A percentile compares a stretch with the other conserved stretches of the same genome.
Evolutionary conservation across 1,140 invertebrate species (phyloP).

Genomic region (Gryllus bimaculatus): DNA sequence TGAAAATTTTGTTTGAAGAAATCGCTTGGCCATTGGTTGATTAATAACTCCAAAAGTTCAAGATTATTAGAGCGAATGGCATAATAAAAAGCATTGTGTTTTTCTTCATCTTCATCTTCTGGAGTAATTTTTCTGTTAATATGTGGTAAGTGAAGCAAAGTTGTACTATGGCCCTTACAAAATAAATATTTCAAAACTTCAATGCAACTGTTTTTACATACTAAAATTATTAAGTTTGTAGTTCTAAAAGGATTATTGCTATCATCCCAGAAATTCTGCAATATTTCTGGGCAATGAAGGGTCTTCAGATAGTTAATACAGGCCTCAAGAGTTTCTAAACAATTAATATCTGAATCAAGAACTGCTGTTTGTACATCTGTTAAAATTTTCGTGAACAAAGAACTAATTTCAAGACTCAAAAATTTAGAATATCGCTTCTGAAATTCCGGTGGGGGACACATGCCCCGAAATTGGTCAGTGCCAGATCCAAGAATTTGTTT

Average conservation of each 20-base stretch:
- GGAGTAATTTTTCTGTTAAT: not conserved
- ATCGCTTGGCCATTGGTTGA: slow-evolving; percentile 21
- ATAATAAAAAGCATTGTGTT: slow-evolving; percentile 21
- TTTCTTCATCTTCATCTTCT: slow-evolving; percentile 8
- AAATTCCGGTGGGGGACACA: no score
- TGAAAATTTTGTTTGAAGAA: slow-evolving; percentile 13
- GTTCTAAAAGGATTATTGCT: not conserved
- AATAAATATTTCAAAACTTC: not conserved
- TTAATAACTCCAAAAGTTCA: slow-evolving; percentile 17
- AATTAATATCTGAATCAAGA: no score
- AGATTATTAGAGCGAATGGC: slow-evolving; percentile 16
- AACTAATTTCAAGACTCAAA: no score
- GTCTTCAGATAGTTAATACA: no score
- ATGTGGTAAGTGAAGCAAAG: not conserved
- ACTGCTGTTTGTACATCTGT: no score
- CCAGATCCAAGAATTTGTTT: no score
- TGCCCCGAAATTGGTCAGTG: no score
- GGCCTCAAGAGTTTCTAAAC: no score
- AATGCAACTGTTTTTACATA: not conserved
- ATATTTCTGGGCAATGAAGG: not conserved
- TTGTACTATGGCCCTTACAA: not conserved
- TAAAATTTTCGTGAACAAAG: no score
- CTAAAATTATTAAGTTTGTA: not conserved
- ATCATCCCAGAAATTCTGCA: not conserved
- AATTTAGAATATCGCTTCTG: no score